A percentile compares a stretch with the other conserved stretches of the same genome.
phyloP scores from a whole-genome alignment of 2,888 invertebrate genomes.

The Penaeus monodon region DNA sequence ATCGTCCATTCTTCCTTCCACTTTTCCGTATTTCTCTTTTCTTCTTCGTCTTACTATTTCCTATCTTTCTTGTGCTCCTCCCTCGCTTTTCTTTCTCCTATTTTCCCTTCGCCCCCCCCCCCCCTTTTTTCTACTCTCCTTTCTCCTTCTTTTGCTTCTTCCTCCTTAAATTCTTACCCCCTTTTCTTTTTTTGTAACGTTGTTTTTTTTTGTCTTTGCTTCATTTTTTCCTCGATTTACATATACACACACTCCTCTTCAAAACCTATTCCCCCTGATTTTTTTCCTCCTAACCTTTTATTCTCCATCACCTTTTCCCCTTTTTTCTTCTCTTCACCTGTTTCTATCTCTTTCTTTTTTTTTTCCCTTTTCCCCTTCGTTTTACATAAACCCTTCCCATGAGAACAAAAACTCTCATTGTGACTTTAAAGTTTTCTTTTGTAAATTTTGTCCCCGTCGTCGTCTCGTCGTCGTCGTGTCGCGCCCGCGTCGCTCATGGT shows the following conservation, averaged over 20 bases:
- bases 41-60: not conserved
- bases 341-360: not conserved
- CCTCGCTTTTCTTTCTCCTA: not conserved
- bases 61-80: not conserved
- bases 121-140: not conserved
- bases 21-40: not conserved
- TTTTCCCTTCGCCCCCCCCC: not conserved
- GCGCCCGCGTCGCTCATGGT: too few species aligned
- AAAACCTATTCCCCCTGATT: not conserved
- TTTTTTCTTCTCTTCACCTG: not conserved
- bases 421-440: too few species aligned
- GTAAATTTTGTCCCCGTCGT: too few species aligned
- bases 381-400: not conserved
- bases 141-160: not conserved
- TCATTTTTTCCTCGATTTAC: not conserved
- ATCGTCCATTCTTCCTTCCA: not conserved
- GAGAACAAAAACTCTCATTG: too few species aligned
- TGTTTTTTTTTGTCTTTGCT: not conserved
- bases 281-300: not conserved
- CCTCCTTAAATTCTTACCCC: not conserved
- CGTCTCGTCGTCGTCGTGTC: too few species aligned
- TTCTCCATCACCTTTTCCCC: not conserved
- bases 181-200: too few species aligned
- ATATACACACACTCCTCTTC: not conserved
- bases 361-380: not conserved